Evolutionary conservation across 1,140 invertebrate species (phyloP), one percentile per base, ranked within the genome.

Genomic region (Ceratosolen solmsi): DNA sequence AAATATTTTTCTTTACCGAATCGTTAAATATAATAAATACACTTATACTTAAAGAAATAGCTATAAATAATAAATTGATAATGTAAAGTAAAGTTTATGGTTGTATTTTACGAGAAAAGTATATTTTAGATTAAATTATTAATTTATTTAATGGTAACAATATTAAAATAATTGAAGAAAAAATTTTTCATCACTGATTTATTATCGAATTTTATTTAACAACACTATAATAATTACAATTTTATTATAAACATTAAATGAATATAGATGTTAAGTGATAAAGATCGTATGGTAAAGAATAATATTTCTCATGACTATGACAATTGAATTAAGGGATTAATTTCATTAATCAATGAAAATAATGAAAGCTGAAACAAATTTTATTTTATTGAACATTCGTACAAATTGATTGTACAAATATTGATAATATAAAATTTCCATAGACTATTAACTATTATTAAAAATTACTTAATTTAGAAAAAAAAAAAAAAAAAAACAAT

Each of bases 361-460:
- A 63, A 33, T 33, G 30, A 38, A 68, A 68, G 63, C 63, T 68
- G 33, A 38, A 68, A 68, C 11, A 68, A 3, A 9, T 38, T 71
- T 60, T 75, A 30, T 63, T 54, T 54, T 38, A 22, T 68, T 56
- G 41, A 71, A 56, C 58, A 76, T 80, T 77, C 65, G 73, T 68
- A 76, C 80, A 83, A 83, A 79, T 58, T 63, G 60, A 76, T 82
- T 77, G 76, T 82, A 78, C 51, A 81, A 58, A 72, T 30, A 30
- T 73, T 33, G 15, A 13, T n/a, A 49, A 80, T 80, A 58, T 33
- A 33, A 63, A 80, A 58, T 60, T 60, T 73, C 1, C 46, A 65
- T 33, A 65, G 65, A 65, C 22, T 8, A 25, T 60, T n/a, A n/a
- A 60, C 25, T 65, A 60, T 77, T 65, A 27, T 77, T 65, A 49